phyloP scores from a whole-genome alignment of 2,113 vertebrate species.

The Coturnix japonica region DNA sequence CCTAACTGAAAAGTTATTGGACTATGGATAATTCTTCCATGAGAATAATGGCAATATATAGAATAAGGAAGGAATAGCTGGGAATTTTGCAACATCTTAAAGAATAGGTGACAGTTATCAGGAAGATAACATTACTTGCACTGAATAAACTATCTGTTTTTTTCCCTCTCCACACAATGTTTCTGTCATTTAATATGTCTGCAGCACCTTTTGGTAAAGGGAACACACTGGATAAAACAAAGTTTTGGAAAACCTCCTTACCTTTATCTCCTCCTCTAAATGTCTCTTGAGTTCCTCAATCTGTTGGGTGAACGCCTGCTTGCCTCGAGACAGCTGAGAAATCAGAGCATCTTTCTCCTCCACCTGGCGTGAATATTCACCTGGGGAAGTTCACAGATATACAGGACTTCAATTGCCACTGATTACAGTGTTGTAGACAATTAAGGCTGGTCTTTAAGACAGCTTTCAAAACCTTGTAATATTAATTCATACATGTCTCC shows the following conservation, averaged over 20 bases:
- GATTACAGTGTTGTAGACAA: too few relatives aligned
- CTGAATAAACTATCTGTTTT: not conserved
- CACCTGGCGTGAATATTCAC: constrained; percentile 49
- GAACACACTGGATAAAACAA: not conserved
- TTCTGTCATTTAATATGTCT: not conserved
- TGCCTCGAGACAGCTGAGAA: constrained; percentile 40
- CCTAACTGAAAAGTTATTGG: not conserved
- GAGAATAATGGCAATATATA: not conserved
- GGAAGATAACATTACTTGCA: not conserved
- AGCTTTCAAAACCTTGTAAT: accelerated
- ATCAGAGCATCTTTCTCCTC: constrained; percentile 48
- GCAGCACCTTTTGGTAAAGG: not conserved
- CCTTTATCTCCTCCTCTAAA: constrained; percentile 60
- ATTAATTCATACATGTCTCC: not conserved
- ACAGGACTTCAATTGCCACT: not conserved
- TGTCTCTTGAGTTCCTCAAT: constrained; percentile 59
- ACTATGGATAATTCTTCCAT: not conserved
- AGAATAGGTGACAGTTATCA: not conserved
- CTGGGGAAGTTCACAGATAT: not conserved
- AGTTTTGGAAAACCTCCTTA: not conserved
- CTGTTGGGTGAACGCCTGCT: constrained; percentile 39
- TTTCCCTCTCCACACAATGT: accelerated
- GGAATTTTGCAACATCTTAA: not conserved
- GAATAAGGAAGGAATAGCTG: not conserved
- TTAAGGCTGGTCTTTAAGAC: too few relatives aligned